Evolutionary conservation across 1,140 invertebrate genomes (phyloP), one percentile per base, ranked within the genome.

Genomic region (Drosophila tani): DNA sequence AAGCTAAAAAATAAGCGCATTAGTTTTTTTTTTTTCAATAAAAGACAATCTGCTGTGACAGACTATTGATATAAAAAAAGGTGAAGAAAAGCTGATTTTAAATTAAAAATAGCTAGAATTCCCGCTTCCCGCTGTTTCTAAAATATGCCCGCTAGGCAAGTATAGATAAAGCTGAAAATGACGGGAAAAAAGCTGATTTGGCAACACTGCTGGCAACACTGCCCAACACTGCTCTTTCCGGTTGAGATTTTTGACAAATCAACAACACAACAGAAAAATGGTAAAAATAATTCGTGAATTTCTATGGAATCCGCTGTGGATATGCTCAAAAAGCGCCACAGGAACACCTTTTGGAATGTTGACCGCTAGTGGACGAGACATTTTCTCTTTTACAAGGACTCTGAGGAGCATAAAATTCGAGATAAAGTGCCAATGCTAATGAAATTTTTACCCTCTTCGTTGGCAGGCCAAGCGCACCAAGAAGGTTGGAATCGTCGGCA

Each of bases 401-500:
- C 50, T 51, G 40, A n/a, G n/a, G n/a, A 9, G 5, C 21, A 40
- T 21, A 35, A 50, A 17, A 35, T 50, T 60, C 2, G 8, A 14
- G 29, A 1, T 29, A 11, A 46, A 71, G 43, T 75, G 29, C 19
- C 24, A 56, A 0, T 58, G 55, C 3, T 38, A 56, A 69, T 41
- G 11, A 5, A 3, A 65, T 38, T 41, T 9, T 58, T 40, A 29
- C 35, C 29, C 6, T 58, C 5, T 17, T 95, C 51, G 5, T 17
- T 95, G 95, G 88, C 94, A 99, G 99, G 99, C 99, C 78, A 99
- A 99, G 94, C 97, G 99, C 93, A 99, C 99, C 47, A 99, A 99
- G 96, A 99, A 99, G 96, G 99, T 99, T 93, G 99, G 99, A 96
- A 99, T 99, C 94, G 97, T 97, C 77, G 99, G 99, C 91, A 99